Base-by-base conservation (phyloP, 2,888 invertebrate genomes). In the Chelonus formosanus region DNA sequence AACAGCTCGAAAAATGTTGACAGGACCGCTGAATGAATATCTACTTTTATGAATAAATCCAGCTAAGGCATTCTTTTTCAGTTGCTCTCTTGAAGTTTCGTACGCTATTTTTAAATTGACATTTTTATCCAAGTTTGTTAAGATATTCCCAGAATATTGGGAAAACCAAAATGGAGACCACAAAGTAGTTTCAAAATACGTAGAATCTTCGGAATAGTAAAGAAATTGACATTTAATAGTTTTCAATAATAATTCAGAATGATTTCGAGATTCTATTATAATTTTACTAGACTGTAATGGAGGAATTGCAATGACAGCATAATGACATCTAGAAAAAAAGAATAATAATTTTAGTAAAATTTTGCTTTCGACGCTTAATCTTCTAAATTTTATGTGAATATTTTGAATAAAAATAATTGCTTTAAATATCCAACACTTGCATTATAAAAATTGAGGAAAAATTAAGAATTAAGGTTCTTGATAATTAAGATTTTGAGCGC, bases 221-320 rank as follows among this genome's bases (percentile, higher is more conserved):
- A 73, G 60, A 3, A 44, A 62, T 53, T 67, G 74, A 3, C 55
- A 60, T 48, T 44, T 63, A 40, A 44, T 31, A 8, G 31, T 10
- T 32, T 67, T 62, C 8, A 64, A 44, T 3, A 73, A 54, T 40
- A 59, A 56, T 44, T 62, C 10, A 2, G 70, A 70, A 52, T 69
- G 47, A 1, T 55, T 10, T 5, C 63, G 4, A 31, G 76, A 70
- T 36, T 76, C 67, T 47, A 76, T 70, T 3, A 32, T 36, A 20
- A 80, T 77, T n/a, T 47, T 47, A 8, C 35, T 52, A 44, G 68
- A 74, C 36, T 69, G 65, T 0, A 73, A 72, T 2, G 80, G 79
- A 32, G 80, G 76, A 5, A 77, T 72, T 0, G 79, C 76, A 20
- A 80, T 53, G 6, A 79, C 67, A 5, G 75, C 76, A 47, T 73